phyloP scores from a whole-genome alignment of 2,888 invertebrate genomes.

The Diploptera punctata region DNA sequence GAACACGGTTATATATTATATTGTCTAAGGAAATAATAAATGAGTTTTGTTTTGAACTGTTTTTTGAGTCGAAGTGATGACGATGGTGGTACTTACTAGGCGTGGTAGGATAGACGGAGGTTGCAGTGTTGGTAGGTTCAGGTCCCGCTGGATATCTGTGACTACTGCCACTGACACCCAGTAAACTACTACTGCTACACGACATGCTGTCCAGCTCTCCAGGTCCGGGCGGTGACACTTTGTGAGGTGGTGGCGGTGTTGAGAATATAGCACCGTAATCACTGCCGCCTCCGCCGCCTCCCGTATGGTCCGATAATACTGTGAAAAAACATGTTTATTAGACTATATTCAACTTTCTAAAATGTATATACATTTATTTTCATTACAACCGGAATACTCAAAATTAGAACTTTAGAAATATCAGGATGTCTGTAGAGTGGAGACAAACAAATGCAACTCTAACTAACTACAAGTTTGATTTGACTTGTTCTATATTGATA shows the following conservation, averaged over 20 bases:
- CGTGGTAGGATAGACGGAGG: conserved; percentile 15
- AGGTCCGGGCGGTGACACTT: conserved; percentile 35
- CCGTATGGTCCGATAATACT: conserved; percentile 42
- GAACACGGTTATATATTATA: too few species aligned
- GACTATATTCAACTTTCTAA: too few species aligned
- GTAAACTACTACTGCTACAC: conserved; percentile 22
- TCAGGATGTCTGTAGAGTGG: too few species aligned
- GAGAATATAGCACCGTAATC: conserved; percentile 41
- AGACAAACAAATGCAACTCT: too few species aligned
- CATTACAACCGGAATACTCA: too few species aligned
- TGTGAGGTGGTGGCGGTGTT: conserved; percentile 37
- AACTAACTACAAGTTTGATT: too few species aligned
- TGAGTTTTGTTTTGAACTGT: too few species aligned
- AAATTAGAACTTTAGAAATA: too few species aligned
- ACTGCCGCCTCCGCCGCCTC: conserved; percentile 18
- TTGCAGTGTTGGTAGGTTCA: conserved; percentile 20
- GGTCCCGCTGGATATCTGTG: conserved; percentile 2
- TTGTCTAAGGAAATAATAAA: too few species aligned
- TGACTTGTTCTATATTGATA: too few species aligned
- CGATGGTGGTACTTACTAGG: not conserved
- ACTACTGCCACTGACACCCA: not conserved
- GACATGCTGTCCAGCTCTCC: conserved; percentile 35
- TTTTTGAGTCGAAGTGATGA: too few species aligned
- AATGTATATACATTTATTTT: too few species aligned
- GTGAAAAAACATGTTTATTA: not conserved